Conservation (phyloP, 2,888 invertebrate species). For the Hipparchia semele region DNA sequence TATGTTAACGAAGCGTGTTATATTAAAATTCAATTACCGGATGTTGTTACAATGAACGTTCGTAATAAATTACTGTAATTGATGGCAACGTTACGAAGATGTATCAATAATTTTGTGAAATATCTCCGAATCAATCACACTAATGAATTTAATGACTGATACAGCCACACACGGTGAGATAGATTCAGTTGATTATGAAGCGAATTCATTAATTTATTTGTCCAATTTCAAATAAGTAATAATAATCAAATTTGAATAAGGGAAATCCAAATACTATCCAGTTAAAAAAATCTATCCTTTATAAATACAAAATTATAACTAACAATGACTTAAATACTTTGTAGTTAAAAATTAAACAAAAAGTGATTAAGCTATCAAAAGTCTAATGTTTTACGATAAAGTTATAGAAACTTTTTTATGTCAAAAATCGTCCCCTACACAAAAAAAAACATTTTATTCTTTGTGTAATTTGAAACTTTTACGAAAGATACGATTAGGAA, state of each 20-base stretch:
- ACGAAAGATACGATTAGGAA: too few relatives aligned
- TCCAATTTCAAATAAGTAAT: not conserved
- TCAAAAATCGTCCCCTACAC: too few relatives aligned
- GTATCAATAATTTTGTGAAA: slow-evolving; percentile 15
- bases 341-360: too few relatives aligned
- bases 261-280: not conserved
- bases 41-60: slow-evolving; percentile 10
- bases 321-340: too few relatives aligned
- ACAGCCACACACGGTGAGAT: slow-evolving; percentile 6
- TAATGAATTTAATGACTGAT: slow-evolving; percentile 12
- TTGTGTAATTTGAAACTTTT: too few relatives aligned
- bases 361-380: too few relatives aligned
- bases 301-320: too few relatives aligned
- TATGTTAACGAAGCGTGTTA: not conserved
- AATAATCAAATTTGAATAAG: too few relatives aligned
- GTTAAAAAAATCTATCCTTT: too few relatives aligned
- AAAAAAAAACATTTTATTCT: too few relatives aligned
- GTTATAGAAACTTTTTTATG: too few relatives aligned
- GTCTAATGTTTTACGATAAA: too few relatives aligned
- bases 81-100: not conserved
- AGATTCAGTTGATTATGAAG: not conserved
- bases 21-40: slow-evolving; percentile 7
- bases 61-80: slow-evolving; percentile 7
- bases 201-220: not conserved
- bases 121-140: slow-evolving; percentile 15